phyloP scores from a whole-genome alignment of 1,140 invertebrate species.

The Rhagoletis zephyria region DNA sequence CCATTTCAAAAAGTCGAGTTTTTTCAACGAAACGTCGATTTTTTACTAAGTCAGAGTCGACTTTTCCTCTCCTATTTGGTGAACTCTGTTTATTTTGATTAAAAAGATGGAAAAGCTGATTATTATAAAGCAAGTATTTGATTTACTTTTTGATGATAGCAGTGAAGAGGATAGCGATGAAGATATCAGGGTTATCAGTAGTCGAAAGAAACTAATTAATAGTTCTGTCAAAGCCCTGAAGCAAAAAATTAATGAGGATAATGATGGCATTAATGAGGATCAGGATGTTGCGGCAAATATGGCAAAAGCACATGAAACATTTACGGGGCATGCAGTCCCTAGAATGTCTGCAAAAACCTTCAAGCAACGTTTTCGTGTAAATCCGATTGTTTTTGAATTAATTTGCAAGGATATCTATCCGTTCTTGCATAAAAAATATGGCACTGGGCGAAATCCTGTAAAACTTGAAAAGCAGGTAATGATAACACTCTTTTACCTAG shows the following conservation, averaged over 20 bases:
- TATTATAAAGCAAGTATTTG: not conserved
- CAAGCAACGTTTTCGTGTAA: not conserved
- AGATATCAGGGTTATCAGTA: not conserved
- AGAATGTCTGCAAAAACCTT: not conserved
- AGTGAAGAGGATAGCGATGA: not conserved
- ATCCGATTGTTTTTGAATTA: not conserved
- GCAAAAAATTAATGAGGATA: not conserved
- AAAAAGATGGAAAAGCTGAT: not conserved
- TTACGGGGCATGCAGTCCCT: not conserved
- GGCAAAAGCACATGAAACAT: not conserved
- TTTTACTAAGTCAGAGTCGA: no score
- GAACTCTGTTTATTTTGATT: not conserved
- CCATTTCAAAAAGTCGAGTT: not conserved
- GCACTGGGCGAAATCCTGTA: not conserved
- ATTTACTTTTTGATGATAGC: not conserved
- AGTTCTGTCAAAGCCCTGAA: not conserved
- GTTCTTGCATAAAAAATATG: constrained; percentile 1
- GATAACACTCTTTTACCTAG: not conserved
- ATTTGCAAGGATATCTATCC: constrained; percentile 11
- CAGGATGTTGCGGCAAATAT: not conserved
- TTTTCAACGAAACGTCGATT: not conserved
- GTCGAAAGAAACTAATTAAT: not conserved
- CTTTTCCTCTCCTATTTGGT: no score
- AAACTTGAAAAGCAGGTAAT: not conserved
- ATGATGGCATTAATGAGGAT: not conserved